These are phyloP conservation scores for Leistus spinibarbis DNA, from an alignment of 2,888 invertebrate genomes.

Conservation along the genomic window DNA sequence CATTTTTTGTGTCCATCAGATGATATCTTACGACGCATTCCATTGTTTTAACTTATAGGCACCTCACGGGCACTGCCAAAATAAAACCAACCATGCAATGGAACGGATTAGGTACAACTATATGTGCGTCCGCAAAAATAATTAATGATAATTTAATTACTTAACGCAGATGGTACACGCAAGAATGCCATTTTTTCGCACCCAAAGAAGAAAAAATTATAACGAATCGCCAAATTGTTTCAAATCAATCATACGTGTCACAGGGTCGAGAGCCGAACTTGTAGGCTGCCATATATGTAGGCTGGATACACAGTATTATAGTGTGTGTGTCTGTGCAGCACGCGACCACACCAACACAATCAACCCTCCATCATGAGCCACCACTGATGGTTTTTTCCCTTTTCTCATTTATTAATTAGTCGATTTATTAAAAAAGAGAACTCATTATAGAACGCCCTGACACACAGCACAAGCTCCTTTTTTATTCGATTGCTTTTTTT, in stretches of 20 bases:
- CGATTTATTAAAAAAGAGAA: slow-evolving; percentile 44
- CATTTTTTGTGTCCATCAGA: no score
- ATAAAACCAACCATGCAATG: slow-evolving; percentile 3
- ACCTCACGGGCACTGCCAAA: no score
- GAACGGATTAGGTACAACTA: neutral
- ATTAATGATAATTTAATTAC: slow-evolving; percentile 38
- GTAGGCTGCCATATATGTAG: neutral
- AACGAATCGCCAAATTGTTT: slow-evolving; percentile 32
- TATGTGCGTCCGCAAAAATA: neutral
- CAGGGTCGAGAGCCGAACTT: slow-evolving; percentile 5
- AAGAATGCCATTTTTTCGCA: slow-evolving; percentile 31
- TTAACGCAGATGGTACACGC: slow-evolving; percentile 30
- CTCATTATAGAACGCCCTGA: slow-evolving; percentile 18
- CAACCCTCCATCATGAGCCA: slow-evolving; percentile 10
- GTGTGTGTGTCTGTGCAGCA: neutral
- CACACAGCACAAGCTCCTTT: slow-evolving; percentile 12
- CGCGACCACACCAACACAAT: no score
- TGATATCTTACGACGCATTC: no score
- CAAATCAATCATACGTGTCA: slow-evolving; percentile 34
- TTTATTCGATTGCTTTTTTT: no score
- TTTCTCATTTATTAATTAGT: slow-evolving; percentile 44
- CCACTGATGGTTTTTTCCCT: slow-evolving; percentile 11
- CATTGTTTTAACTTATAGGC: no score
- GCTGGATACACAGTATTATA: neutral
- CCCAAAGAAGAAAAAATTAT: slow-evolving; percentile 16